These are phyloP conservation scores for Synergus gifuensis DNA, from an alignment of 2,888 invertebrate species.

Conservation along the genomic window DNA sequence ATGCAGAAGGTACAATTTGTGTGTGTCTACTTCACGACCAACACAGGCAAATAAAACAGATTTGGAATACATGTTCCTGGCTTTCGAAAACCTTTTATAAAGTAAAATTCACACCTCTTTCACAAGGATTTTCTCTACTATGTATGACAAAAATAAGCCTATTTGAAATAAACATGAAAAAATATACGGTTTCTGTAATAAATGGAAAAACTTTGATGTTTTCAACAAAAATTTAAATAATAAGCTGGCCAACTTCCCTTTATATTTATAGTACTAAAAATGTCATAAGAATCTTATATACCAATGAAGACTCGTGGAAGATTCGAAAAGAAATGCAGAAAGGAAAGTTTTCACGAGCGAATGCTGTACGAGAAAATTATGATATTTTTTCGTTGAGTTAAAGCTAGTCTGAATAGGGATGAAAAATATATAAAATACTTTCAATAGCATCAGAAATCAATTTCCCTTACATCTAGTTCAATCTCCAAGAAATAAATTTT, in stretches of 20 bases:
- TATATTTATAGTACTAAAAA: slow-evolving; percentile 11
- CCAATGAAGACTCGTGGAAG: not conserved
- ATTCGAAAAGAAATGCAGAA: not conserved
- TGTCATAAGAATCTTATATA: not conserved
- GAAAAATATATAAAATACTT: no score
- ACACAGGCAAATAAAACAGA: not conserved
- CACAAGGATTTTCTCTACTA: not conserved
- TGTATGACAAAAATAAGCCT: not conserved
- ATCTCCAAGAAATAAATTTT: slow-evolving; percentile 8
- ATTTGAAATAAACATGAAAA: not conserved
- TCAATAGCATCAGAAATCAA: no score
- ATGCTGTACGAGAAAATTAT: slow-evolving; percentile 9
- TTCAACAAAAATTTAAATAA: not conserved
- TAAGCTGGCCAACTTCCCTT: not conserved
- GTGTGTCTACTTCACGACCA: not conserved
- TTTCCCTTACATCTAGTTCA: not conserved
- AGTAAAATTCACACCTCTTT: not conserved
- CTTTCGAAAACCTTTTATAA: not conserved
- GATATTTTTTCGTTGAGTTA: slow-evolving; percentile 6
- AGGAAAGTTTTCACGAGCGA: not conserved
- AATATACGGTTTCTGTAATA: not conserved
- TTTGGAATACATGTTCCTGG: slow-evolving; percentile 10
- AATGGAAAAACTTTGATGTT: not conserved
- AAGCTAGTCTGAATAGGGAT: not conserved
- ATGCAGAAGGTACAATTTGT: slow-evolving; percentile 23